A percentile compares a stretch with the other conserved stretches of the same genome.
These are phyloP conservation scores for Mamestra configurata DNA, from an alignment of 1,140 invertebrate species.

Conservation along the genomic window DNA sequence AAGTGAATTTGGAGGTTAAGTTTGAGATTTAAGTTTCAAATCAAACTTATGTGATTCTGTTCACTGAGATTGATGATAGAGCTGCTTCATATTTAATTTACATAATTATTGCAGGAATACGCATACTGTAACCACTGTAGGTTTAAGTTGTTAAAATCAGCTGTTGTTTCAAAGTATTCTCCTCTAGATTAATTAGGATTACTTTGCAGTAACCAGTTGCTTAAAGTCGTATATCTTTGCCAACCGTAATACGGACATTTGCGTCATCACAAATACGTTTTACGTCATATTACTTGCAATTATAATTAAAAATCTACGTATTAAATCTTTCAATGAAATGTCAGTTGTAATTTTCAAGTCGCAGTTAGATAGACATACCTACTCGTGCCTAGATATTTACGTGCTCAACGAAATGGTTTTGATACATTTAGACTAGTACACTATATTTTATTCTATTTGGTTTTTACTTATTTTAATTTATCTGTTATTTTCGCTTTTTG, in stretches of 20 bases:
- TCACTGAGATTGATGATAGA: no score
- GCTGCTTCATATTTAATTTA: no score
- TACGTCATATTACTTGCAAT: constrained; percentile 44
- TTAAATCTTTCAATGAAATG: constrained; percentile 26
- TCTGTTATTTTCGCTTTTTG: not conserved
- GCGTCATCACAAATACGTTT: constrained; percentile 51
- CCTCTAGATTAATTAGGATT: no score
- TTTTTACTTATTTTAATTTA: not conserved
- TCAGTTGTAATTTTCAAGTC: not conserved
- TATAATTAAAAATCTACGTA: constrained; percentile 32
- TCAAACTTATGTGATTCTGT: no score
- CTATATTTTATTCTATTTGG: no score
- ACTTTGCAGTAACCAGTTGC: not conserved
- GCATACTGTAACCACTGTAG: no score
- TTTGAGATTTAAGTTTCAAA: no score
- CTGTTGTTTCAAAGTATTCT: no score
- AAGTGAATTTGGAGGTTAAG: no score
- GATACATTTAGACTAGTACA: not conserved
- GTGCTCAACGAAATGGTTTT: not conserved
- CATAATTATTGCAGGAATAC: no score
- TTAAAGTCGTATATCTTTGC: not conserved
- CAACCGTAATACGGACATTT: constrained; percentile 13
- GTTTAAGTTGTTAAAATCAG: no score
- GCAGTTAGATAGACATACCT: not conserved
- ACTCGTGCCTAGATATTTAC: constrained; percentile 10